Evolutionary conservation across 2,113 vertebrate species (phyloP).

Genomic region (Genyomyrus donnyi): DNA sequence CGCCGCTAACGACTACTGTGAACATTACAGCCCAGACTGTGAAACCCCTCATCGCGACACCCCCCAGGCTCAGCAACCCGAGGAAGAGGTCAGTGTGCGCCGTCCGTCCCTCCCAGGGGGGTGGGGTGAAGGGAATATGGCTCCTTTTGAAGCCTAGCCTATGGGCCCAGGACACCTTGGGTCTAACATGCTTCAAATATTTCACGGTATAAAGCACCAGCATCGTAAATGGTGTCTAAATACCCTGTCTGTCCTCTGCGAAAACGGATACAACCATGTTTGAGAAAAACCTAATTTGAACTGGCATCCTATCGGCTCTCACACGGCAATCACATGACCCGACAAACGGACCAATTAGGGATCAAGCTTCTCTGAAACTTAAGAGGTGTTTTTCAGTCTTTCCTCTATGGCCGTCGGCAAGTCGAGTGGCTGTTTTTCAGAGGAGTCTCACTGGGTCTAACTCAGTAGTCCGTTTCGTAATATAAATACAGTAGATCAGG

Average conservation of each 20-base stretch:
- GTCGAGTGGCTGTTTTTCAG: background rate
- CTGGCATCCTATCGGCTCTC: background rate
- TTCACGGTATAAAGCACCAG: background rate
- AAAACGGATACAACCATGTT: background rate
- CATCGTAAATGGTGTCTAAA: background rate
- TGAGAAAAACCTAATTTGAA: background rate
- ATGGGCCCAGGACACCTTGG: background rate
- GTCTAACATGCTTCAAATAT: background rate
- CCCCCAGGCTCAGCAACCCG: constrained; percentile 88
- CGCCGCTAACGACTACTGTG: constrained; percentile 92
- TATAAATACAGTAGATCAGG: constrained; percentile 30
- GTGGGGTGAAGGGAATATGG: background rate
- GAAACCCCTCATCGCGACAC: constrained; percentile 73
- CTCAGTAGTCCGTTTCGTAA: constrained; percentile 25
- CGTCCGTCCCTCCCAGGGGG: background rate
- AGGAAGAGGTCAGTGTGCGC: constrained; percentile 65
- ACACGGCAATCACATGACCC: background rate
- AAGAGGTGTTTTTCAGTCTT: background rate
- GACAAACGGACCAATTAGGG: background rate
- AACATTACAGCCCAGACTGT: constrained; percentile 95
- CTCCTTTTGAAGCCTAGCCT: background rate
- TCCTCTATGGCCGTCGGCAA: background rate
- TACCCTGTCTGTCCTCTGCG: background rate
- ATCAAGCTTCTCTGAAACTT: background rate
- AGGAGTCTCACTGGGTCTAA: constrained; percentile 4